A percentile compares a stretch with the other conserved stretches of the same genome.
Conservation (phyloP, 1,140 invertebrate genomes). For the Trialeurodes vaporariorum region DNA sequence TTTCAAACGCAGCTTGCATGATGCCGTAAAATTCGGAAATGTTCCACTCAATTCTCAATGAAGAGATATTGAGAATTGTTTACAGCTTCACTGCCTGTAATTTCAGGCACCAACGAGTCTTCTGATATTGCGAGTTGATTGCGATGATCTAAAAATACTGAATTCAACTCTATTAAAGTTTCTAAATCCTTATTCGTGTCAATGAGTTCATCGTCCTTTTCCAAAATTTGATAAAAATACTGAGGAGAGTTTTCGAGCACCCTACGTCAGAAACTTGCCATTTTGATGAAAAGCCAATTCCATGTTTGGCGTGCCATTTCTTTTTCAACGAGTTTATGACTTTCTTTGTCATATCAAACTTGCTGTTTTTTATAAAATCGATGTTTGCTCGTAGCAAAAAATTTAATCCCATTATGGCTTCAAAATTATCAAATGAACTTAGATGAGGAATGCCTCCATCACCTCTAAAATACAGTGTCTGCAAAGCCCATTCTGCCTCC, state of each 20-base stretch:
- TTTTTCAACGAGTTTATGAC: not conserved
- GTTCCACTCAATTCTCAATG: too few species aligned
- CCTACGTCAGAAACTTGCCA: not conserved
- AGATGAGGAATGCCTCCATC: not conserved
- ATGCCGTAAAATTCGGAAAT: not conserved
- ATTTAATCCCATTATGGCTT: not conserved
- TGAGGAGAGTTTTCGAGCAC: not conserved
- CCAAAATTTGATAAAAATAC: not conserved
- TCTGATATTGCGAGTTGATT: too few species aligned
- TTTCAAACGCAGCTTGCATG: not conserved
- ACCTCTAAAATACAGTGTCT: not conserved
- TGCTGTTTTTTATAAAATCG: not conserved
- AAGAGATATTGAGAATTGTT: too few species aligned
- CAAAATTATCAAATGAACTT: not conserved
- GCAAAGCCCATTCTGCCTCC: not conserved
- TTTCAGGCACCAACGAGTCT: too few species aligned
- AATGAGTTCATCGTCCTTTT: not conserved
- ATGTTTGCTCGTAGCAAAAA: not conserved
- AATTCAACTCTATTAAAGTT: not conserved
- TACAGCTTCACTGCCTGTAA: not conserved
- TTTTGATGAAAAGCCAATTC: not conserved
- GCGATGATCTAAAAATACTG: too few species aligned
- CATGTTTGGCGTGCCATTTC: not conserved
- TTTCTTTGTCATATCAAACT: not conserved
- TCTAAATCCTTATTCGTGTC: not conserved